A percentile compares a stretch with the other conserved stretches of the same genome.
These are phyloP conservation scores for Calameuta filiformis DNA, from an alignment of 2,888 invertebrate species.

Conservation along the genomic window DNA sequence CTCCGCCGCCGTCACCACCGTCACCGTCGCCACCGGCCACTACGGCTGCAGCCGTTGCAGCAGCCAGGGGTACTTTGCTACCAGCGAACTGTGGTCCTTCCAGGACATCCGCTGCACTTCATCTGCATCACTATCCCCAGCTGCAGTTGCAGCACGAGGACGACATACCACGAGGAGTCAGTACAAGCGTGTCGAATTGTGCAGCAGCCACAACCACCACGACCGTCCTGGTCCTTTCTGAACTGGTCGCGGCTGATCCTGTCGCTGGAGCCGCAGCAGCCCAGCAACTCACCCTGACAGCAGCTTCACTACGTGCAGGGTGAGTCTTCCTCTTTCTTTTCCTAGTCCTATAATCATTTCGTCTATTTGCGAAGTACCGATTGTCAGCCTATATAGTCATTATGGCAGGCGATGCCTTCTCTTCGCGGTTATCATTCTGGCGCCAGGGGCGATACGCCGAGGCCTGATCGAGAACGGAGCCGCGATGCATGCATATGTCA, in stretches of 20 bases:
- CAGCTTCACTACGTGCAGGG: constrained; percentile 57
- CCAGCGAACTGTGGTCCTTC: constrained; percentile 69
- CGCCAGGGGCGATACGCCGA: too few species aligned
- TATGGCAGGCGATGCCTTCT: neutral
- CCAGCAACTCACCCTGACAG: constrained; percentile 54
- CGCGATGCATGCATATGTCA: neutral
- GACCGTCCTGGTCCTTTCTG: constrained; percentile 79
- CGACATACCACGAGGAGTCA: constrained; percentile 65
- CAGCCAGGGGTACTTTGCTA: constrained; percentile 68
- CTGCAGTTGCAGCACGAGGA: constrained; percentile 69
- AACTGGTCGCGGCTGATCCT: constrained; percentile 78
- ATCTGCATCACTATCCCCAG: constrained; percentile 69
- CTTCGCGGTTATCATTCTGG: too few species aligned
- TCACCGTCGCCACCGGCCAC: constrained; percentile 67
- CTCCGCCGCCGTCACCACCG: constrained; percentile 62
- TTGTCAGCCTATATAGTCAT: too few species aligned
- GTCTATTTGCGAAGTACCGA: neutral
- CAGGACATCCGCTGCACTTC: constrained; percentile 67
- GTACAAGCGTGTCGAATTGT: constrained; percentile 44
- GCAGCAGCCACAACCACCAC: constrained; percentile 66
- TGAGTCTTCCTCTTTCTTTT: constrained; percentile 40
- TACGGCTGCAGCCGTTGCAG: constrained; percentile 67
- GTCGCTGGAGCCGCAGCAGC: constrained; percentile 39
- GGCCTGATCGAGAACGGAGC: neutral
- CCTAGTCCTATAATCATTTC: neutral